phyloP scores from a whole-genome alignment of 2,797 vertebrate species.

The Distichodus sexfasciatus region DNA sequence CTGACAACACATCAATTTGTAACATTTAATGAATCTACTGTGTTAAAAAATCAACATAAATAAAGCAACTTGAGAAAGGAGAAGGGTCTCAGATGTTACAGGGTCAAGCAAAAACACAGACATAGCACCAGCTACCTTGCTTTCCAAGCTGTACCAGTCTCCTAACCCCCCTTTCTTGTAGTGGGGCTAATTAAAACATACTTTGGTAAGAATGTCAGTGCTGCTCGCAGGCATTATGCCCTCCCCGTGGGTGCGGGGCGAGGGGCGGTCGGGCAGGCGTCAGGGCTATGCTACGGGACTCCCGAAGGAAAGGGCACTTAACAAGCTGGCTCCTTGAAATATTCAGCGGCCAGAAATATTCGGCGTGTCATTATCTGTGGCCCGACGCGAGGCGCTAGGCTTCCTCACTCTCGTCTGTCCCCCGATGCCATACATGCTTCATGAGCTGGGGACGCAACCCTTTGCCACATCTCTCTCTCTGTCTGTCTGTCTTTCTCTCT shows the following conservation, averaged over 20 bases:
- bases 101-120: no score
- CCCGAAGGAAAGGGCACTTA: conserved; percentile 34
- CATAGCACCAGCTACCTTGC: no score
- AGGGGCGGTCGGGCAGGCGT: background rate
- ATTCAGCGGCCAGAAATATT: no score
- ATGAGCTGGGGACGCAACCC: conserved; percentile 8
- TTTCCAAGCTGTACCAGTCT: no score
- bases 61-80: no score
- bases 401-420: background rate
- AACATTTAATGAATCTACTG: no score
- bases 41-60: no score
- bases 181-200: conserved; percentile 14
- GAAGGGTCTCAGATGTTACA: no score
- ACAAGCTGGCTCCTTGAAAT: conserved; percentile 41
- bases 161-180: no score
- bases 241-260: background rate
- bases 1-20: no score
- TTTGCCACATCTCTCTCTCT: conserved; percentile 5
- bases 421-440: conserved; percentile 24
- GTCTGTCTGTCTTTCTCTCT: no score
- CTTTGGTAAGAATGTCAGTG: conserved; percentile 12
- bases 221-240: background rate
- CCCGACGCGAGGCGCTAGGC: background rate
- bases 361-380: conserved; percentile 36
- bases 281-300: background rate